Evolutionary conservation across 1,140 invertebrate genomes (phyloP), one percentile per base, ranked within the genome.

Genomic region (Parasteatoda tepidariorum): DNA sequence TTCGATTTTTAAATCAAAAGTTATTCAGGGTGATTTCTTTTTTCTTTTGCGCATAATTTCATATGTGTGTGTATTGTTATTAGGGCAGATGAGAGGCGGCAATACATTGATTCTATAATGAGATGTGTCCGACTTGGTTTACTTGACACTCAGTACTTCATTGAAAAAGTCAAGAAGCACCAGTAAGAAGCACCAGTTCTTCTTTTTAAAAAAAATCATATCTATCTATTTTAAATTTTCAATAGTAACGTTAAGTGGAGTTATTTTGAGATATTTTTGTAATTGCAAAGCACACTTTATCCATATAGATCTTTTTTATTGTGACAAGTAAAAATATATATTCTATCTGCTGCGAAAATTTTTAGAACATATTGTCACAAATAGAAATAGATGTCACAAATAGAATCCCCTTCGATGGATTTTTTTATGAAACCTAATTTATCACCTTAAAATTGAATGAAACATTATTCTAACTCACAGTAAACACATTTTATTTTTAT

Each of bases 101-200:
- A 90, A 31, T 89, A 93, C 85, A 93, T 95, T 6, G 92, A 93
- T 0, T 90, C 92, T 34, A 88, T 98, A 0, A 93, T 98, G 91
- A 92, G 92, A 54, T 93, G 93, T 74, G 93, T 96, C 84, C 91
- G 96, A 24, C 91, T 97, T 2, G 96, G 96, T 5, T 90, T 97
- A 0, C 90, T 98, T 86, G 94, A 96, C 73, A 95, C 94, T 0
- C 92, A 95, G 79, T 94, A 92, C 86, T 94, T 95, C 86, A 88
- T 94, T 28, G 93, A 94, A 86, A 91, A 92, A 81, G 92, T 93
- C 0, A 93, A 93, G 84, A 91, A 91, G 75, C 92, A 92, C 88
- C 91, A 89, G 78, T 82, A 68, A 82, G 78, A 22, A 11, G 9
- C 5, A 30, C 31, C 9, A 67, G 22, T 28, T 67, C 5, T 9